Base-by-base conservation (phyloP, 2,888 invertebrate genomes). In the Sinopyrophorus schimmeli region DNA sequence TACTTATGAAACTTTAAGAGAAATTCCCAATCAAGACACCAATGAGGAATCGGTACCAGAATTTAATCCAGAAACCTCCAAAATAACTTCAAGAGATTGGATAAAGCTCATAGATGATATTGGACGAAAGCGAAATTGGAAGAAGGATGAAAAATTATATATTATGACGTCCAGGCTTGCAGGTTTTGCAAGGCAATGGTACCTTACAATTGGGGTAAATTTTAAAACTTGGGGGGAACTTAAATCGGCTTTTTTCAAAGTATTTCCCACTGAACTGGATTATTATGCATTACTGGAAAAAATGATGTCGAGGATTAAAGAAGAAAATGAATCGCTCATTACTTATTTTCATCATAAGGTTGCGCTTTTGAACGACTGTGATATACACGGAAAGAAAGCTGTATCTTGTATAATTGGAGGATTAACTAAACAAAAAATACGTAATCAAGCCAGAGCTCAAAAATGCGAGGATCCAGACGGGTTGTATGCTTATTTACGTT, bases 351-450 rank as follows among this genome's bases (percentile, higher is more conserved):
- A 60, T 14, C 58, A 58, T 23, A 64, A 64, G 44, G 57, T 57
- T 6, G 58, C 57, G 27, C 48, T 61, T 7, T 46, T 63, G 32
- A 55, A 58, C 28, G 50, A 54, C 4, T 59, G 61, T 21, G 58
- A 55, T 7, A 60, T 63, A 12, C 42, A 44, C 5, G 62, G 61
- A 10, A 38, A 57, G 14, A 58, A 56, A 30, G 63, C 64, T 9
- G 62, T 64, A 14, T 63, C 64, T n/a, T 63, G 63, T 30, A 43
- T 64, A 16, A 62, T 63, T 39, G 58, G 55, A 15, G 64, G 64
- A n/a, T 30, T 64, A n/a, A 16, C 18, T 18, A 42, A 43, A 24
- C n/a, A 3, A 5, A 31, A 14, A 17, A 3, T 51, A 3, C 17
- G 12, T 10, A 3, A 30, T 3, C 21, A 47, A 5, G 42, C 43